Conservation (phyloP, 2,888 invertebrate species). For the Antitype chi region DNA sequence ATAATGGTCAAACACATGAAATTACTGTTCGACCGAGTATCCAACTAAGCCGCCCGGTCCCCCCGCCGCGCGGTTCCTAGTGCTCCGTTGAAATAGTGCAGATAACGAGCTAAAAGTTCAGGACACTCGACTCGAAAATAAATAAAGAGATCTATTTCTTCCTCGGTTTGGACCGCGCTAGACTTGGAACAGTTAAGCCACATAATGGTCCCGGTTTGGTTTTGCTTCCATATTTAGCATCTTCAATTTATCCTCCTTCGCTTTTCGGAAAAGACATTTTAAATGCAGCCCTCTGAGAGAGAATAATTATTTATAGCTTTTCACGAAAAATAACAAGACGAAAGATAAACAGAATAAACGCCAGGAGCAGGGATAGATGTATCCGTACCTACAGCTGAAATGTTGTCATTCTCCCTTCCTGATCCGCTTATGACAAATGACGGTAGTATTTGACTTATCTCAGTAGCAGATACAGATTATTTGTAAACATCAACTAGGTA, state of each 20-base stretch:
- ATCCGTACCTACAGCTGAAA: conserved; percentile 20
- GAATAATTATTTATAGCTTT: not conserved
- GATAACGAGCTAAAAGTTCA: conserved; percentile 63
- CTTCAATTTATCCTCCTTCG: conserved; percentile 25
- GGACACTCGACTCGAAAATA: conserved; percentile 51
- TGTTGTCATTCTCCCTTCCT: conserved; percentile 30
- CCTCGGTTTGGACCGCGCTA: conserved; percentile 29
- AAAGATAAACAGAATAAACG: conserved; percentile 23
- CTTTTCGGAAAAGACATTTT: conserved; percentile 12
- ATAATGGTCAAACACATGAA: conserved; percentile 56
- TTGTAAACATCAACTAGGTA: conserved; percentile 41
- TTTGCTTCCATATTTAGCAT: conserved; percentile 44
- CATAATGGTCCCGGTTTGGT: conserved; percentile 49
- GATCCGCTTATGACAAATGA: conserved; percentile 58
- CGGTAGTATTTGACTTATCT: conserved; percentile 53
- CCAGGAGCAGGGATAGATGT: not conserved
- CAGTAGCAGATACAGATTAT: conserved; percentile 31
- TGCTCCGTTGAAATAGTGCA: conserved; percentile 40
- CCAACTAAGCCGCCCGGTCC: too few species aligned
- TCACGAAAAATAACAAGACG: conserved; percentile 4
- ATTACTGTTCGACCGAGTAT: conserved; percentile 55
- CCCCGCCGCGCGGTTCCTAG: conserved; percentile 22
- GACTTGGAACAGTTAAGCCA: conserved; percentile 56
- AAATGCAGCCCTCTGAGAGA: not conserved
- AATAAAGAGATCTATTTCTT: conserved; percentile 61